These are phyloP conservation scores for Cephalopholis sonnerati DNA, from an alignment of 2,113 vertebrate species.

Conservation along the genomic window DNA sequence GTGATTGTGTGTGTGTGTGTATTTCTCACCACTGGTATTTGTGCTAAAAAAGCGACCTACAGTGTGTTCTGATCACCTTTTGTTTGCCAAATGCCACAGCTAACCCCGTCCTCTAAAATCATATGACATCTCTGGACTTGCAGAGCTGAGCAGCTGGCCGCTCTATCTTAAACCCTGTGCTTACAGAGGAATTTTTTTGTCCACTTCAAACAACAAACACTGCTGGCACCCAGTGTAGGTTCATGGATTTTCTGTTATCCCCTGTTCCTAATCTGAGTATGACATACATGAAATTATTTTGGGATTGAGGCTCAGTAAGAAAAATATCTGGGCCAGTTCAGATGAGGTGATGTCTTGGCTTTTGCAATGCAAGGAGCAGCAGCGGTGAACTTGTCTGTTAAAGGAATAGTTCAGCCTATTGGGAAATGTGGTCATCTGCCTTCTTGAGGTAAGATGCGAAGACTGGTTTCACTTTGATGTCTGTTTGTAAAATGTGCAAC, in stretches of 20 bases:
- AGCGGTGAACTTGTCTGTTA: not conserved
- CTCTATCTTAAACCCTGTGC: conserved; percentile 57
- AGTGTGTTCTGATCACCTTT: conserved; percentile 47
- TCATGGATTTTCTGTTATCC: conserved; percentile 76
- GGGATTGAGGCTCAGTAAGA: conserved; percentile 68
- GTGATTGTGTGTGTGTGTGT: conserved; percentile 1
- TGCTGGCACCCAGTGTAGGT: conserved; percentile 61
- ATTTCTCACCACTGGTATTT: conserved; percentile 24
- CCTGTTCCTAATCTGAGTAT: conserved; percentile 72
- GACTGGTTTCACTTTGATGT: not conserved
- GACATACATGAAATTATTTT: conserved; percentile 79
- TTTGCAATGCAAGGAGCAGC: not conserved
- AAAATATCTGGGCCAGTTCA: conserved; percentile 72
- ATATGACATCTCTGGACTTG: conserved; percentile 34
- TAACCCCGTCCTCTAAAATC: conserved; percentile 35
- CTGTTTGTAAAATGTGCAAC: no score
- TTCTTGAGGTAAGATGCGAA: not conserved
- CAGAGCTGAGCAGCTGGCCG: conserved; percentile 61
- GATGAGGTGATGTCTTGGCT: conserved; percentile 26
- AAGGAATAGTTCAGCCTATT: not conserved
- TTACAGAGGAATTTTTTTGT: conserved; percentile 63
- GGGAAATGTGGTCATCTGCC: not conserved
- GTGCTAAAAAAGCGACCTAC: conserved; percentile 16
- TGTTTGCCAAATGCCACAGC: conserved; percentile 36
- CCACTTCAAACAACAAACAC: conserved; percentile 73